A percentile compares a stretch with the other conserved stretches of the same genome.
These are phyloP conservation scores for Laothoe populi DNA, from an alignment of 2,888 invertebrate species.

Conservation along the genomic window DNA sequence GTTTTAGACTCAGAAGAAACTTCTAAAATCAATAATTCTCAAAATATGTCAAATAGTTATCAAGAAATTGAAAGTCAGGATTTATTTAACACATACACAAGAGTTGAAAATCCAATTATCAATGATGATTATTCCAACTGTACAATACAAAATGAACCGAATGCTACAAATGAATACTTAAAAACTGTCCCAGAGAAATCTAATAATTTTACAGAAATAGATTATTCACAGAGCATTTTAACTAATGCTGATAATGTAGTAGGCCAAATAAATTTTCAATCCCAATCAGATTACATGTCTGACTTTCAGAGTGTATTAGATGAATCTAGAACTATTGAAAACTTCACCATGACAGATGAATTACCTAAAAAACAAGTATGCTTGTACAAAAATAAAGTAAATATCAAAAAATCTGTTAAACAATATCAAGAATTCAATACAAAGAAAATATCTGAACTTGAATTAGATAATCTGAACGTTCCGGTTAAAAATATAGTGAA, in stretches of 20 bases:
- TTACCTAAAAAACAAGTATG: neutral
- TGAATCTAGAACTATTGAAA: neutral
- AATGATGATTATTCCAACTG: neutral
- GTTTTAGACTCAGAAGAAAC: slow-evolving; percentile 32
- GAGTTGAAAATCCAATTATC: neutral
- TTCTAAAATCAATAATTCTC: neutral
- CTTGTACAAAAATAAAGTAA: too few species aligned
- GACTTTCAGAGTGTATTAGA: neutral
- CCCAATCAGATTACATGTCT: neutral
- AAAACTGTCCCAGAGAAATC: slow-evolving; percentile 36
- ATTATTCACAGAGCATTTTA: slow-evolving; percentile 52
- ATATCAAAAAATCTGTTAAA: neutral
- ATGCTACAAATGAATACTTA: slow-evolving; percentile 26
- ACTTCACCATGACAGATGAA: neutral
- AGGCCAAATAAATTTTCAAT: slow-evolving; percentile 7
- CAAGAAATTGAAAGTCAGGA: neutral
- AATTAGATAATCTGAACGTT: neutral
- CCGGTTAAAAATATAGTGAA: neutral
- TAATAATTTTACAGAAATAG: slow-evolving; percentile 20
- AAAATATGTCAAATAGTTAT: neutral
- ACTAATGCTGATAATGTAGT: slow-evolving; percentile 31
- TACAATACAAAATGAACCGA: neutral
- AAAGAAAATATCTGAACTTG: neutral
- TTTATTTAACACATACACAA: neutral
- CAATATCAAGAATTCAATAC: neutral